Conservation (phyloP, 2,113 vertebrate genomes). For the Tetrao urogallus region DNA sequence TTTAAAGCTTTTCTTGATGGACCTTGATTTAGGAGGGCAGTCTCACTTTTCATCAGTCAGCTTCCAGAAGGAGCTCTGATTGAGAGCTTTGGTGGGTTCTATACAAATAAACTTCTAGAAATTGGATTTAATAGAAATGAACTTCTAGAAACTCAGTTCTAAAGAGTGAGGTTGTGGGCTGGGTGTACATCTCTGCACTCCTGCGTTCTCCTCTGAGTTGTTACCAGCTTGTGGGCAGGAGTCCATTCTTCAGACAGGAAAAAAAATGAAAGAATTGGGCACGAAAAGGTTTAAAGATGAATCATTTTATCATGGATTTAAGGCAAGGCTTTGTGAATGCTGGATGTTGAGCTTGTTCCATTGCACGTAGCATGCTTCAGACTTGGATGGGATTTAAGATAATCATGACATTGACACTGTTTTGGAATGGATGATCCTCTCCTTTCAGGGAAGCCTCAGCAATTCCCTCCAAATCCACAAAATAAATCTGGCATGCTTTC, state of each 20-base stretch:
- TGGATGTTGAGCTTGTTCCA: neutral
- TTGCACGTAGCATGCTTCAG: fast-evolving
- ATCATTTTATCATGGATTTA: neutral
- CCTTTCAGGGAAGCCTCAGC: neutral
- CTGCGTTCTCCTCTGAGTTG: neutral
- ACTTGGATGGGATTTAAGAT: neutral
- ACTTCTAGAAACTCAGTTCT: neutral
- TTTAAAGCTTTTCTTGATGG: neutral
- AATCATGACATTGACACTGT: neutral
- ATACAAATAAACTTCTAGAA: neutral
- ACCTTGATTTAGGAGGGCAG: neutral
- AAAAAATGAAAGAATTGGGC: neutral
- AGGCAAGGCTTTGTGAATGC: neutral
- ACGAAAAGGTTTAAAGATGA: neutral
- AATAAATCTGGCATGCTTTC: neutral
- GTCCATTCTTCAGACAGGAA: neutral
- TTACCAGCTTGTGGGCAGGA: neutral
- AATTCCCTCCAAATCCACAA: neutral
- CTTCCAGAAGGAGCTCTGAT: neutral
- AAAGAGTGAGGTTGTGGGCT: neutral
- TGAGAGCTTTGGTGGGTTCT: neutral
- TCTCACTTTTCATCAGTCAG: neutral
- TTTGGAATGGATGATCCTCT: neutral
- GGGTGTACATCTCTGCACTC: neutral
- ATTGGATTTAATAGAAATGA: neutral